phyloP scores from a whole-genome alignment of 2,888 invertebrate species.

The Melolontha melolontha region DNA sequence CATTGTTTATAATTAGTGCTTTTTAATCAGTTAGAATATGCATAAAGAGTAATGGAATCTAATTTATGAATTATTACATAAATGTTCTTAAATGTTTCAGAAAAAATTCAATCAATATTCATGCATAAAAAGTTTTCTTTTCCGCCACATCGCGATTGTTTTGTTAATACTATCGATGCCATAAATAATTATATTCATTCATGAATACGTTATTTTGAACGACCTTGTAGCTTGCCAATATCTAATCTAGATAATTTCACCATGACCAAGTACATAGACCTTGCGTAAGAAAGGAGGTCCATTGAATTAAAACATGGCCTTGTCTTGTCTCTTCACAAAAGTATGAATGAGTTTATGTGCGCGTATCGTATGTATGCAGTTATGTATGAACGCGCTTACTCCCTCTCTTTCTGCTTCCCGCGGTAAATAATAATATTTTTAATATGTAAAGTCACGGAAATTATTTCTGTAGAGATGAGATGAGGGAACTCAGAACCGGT shows the following conservation, averaged over 20 bases:
- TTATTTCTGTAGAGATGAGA: slow-evolving; percentile 1
- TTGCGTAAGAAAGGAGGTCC: slow-evolving; percentile 16
- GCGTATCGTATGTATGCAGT: slow-evolving; percentile 13
- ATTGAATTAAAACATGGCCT: slow-evolving; percentile 25
- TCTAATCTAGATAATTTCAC: slow-evolving; percentile 21
- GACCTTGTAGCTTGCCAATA: slow-evolving; percentile 6
- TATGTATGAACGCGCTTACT: too few relatives aligned
- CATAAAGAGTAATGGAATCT: too few relatives aligned
- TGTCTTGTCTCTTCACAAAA: slow-evolving; percentile 9
- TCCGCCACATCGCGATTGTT: background rate
- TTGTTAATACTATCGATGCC: slow-evolving; percentile 7
- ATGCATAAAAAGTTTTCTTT: too few relatives aligned
- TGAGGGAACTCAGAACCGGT: slow-evolving; percentile 4
- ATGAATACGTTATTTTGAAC: background rate
- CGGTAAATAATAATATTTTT: too few relatives aligned
- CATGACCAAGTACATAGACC: slow-evolving; percentile 1
- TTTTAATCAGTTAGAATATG: too few relatives aligned
- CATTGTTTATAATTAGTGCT: too few relatives aligned
- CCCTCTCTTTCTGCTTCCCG: too few relatives aligned
- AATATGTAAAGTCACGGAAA: slow-evolving; percentile 1
- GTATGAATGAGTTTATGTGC: slow-evolving; percentile 30
- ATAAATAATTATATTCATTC: slow-evolving; percentile 14
- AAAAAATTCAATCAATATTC: too few relatives aligned
- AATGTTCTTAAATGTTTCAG: too few relatives aligned
- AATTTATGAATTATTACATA: too few relatives aligned